Percentiles rank a stretch among this genome's conserved stretches.
These are phyloP conservation scores for Junonia oenone DNA, from an alignment of 2,888 invertebrate genomes.

Conservation along the genomic window DNA sequence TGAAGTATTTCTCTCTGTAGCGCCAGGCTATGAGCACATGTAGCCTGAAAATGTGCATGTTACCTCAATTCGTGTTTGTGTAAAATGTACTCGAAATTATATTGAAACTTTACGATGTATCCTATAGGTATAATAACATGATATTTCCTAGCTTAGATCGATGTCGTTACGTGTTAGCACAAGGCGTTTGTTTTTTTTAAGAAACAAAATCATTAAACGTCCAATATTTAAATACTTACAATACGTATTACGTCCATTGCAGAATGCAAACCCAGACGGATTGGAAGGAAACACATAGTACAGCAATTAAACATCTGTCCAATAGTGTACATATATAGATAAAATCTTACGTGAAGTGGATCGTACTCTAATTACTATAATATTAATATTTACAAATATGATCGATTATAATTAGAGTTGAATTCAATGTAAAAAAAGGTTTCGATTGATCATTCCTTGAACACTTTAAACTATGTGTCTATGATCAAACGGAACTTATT, in stretches of 20 bases:
- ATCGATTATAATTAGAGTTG: conserved; percentile 3
- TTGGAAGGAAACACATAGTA: conserved; percentile 69
- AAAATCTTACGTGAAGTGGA: conserved; percentile 28
- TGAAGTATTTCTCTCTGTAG: conserved; percentile 14
- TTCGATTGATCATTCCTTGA: conserved; percentile 17
- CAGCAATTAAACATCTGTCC: conserved; percentile 56
- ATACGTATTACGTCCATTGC: conserved; percentile 70
- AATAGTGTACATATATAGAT: conserved; percentile 44
- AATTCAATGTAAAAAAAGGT: conserved; percentile 6
- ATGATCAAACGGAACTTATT: neutral
- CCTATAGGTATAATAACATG: conserved; percentile 23
- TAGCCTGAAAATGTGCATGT: conserved; percentile 23
- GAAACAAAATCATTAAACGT: neutral
- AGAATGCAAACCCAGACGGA: conserved; percentile 70
- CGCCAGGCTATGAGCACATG: conserved; percentile 15
- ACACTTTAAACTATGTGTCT: neutral
- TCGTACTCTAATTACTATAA: conserved; percentile 19
- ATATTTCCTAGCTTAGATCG: conserved; percentile 51
- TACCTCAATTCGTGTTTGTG: conserved; percentile 19
- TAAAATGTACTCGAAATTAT: conserved; percentile 10
- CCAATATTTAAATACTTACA: conserved; percentile 47
- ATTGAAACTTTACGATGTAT: conserved; percentile 18
- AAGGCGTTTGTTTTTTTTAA: conserved; percentile 5
- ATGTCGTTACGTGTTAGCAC: conserved; percentile 65
- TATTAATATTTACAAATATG: neutral